A percentile compares a stretch with the other conserved stretches of the same genome.
Evolutionary conservation across 2,113 vertebrate species (phyloP).

Genomic region (Podilymbus podiceps): DNA sequence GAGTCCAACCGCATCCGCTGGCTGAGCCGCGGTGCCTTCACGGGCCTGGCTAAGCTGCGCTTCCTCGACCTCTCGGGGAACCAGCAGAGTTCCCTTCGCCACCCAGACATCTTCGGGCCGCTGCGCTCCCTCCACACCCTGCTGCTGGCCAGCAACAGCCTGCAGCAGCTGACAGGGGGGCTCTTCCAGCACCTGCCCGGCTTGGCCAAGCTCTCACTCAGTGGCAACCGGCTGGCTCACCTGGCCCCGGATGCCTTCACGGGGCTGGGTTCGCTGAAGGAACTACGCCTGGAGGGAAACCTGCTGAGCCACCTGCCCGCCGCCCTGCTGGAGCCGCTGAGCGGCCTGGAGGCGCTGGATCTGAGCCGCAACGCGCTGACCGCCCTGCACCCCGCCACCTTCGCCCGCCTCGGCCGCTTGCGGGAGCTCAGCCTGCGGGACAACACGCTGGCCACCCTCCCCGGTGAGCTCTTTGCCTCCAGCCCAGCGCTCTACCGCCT

Average conservation of each 20-base stretch:
- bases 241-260: slow-evolving; percentile 80
- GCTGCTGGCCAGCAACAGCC: slow-evolving; percentile 86
- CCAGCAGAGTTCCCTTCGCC: slow-evolving; percentile 82
- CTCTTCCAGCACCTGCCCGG: slow-evolving; percentile 86
- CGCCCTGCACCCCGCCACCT: slow-evolving; percentile 75
- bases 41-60: slow-evolving; percentile 83
- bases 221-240: slow-evolving; percentile 82
- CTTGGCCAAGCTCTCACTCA: slow-evolving; percentile 85
- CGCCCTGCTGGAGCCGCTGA: slow-evolving; percentile 83
- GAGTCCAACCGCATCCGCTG: slow-evolving; percentile 89
- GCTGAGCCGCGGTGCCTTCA: slow-evolving; percentile 86
- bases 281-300: slow-evolving; percentile 88
- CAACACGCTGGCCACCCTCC: slow-evolving; percentile 84
- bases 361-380: slow-evolving; percentile 85
- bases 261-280: slow-evolving; percentile 82
- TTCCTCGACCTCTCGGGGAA: slow-evolving; percentile 91
- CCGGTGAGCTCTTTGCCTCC: slow-evolving; percentile 81
- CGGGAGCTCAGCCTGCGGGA: slow-evolving; percentile 86
- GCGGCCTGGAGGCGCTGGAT: slow-evolving; percentile 84
- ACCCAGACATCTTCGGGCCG: slow-evolving; percentile 78
- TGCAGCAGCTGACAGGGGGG: slow-evolving; percentile 78
- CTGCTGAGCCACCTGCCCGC: slow-evolving; percentile 80
- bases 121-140: slow-evolving; percentile 84
- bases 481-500: slow-evolving; percentile 83
- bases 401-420: slow-evolving; percentile 75